Conservation (phyloP, 1,140 invertebrate genomes). For the Drusus annulatus region DNA sequence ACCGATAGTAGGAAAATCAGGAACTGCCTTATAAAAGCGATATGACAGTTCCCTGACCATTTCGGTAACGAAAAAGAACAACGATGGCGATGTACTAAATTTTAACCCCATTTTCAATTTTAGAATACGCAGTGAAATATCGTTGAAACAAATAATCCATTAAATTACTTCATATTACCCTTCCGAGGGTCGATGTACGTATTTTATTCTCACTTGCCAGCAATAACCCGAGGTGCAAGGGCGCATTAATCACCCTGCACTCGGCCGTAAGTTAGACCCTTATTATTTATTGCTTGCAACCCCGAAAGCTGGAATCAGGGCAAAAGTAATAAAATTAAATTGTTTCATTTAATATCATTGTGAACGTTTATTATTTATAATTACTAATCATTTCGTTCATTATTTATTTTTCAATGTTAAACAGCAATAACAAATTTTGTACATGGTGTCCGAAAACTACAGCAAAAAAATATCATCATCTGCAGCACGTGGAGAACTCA, state of each 20-base stretch:
- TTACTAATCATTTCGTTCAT: too few relatives aligned
- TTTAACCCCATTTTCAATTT: background rate
- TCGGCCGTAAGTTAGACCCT: conserved; percentile 49
- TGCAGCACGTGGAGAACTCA: too few relatives aligned
- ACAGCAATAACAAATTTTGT: too few relatives aligned
- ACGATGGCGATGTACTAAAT: background rate
- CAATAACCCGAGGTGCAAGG: conserved; percentile 37
- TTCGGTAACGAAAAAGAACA: too few relatives aligned
- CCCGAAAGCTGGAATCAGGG: conserved; percentile 31
- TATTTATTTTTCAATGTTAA: too few relatives aligned
- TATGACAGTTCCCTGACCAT: too few relatives aligned
- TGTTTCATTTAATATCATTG: background rate
- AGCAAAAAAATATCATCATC: too few relatives aligned
- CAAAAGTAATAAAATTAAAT: background rate
- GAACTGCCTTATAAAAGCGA: too few relatives aligned
- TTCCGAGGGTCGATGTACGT: background rate
- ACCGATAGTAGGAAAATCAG: too few relatives aligned
- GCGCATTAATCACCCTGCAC: conserved; percentile 55
- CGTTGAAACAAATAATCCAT: conserved; percentile 7
- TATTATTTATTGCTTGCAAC: conserved; percentile 52
- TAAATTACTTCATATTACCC: conserved; percentile 23
- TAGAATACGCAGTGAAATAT: conserved; percentile 14
- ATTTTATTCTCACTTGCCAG: conserved; percentile 15
- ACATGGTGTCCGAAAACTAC: too few relatives aligned
- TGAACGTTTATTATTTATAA: too few relatives aligned